Evolutionary conservation across 2,888 invertebrate species (phyloP), one percentile per base, ranked within the genome.

Genomic region (Galerucella calmariensis): DNA sequence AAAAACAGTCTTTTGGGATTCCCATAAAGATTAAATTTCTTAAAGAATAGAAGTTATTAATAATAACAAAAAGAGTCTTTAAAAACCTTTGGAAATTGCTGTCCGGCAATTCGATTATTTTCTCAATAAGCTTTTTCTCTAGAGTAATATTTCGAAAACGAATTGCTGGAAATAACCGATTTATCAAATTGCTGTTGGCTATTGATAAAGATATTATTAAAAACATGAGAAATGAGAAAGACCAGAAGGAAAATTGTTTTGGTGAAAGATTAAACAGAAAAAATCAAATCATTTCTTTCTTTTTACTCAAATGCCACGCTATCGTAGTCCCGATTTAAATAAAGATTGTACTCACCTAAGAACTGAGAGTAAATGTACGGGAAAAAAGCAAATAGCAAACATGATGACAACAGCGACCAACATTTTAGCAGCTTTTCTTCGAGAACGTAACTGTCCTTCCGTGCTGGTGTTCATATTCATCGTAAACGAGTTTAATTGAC

Each of bases 301-400:
- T 5, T 6, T 9, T 41, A 41, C 8, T 41, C n/a, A 51, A 51
- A 5, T 14, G 14, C 51, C n/a, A 51, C n/a, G 51, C 12, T 14
- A 51, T 14, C n/a, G 14, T 51, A 1, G 14, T 35, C 35, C 35
- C 8, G 35, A 41, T 41, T 41, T 41, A 41, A 41, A 41, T 8
- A 41, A 14, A 6, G 8, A n/a, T 51, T 51, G 6, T 51, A 56
- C 84, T 86, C 88, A 95, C 95, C 94, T 92, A 56, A 95, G 88
- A 12, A 96, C 91, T 69, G 93, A 94, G 65, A 97, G 89, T 8
- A 95, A 88, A 86, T 97, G 96, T 1, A 97, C 96, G 0, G 97
- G 97, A 82, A 97, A 92, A 87, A 95, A 97, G 88, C 97, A 97
- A 72, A 96, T 90, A 0, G 94, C 96, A 83, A 98, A 98, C 92